Percentiles rank a stretch among this genome's conserved stretches.
phyloP scores from a whole-genome alignment of 2,797 vertebrate species.

The Artibeus lituratus region DNA sequence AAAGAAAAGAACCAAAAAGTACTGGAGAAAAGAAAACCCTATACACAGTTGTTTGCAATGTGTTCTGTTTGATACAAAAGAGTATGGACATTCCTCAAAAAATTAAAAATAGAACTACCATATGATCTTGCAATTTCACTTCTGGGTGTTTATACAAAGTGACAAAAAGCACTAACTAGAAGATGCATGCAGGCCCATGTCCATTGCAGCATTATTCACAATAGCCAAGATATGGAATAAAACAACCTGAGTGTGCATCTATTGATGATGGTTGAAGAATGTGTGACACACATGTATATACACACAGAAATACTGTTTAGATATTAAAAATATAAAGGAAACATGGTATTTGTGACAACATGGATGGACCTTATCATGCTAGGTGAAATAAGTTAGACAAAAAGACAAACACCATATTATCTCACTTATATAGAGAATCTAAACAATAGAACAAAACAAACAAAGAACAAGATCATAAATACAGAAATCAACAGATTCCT shows the following conservation, averaged over 20 bases:
- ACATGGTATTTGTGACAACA: not conserved
- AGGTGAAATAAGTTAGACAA: not conserved
- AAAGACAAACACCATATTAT: not conserved
- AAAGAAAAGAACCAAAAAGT: not conserved
- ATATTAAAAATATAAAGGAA: not conserved
- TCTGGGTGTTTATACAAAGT: not conserved
- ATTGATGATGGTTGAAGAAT: not conserved
- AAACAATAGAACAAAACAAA: not conserved
- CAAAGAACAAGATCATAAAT: not conserved
- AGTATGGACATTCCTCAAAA: not conserved
- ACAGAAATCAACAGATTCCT: not conserved
- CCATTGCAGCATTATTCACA: not conserved
- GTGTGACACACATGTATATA: not conserved
- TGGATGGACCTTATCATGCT: not conserved
- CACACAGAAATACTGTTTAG: not conserved
- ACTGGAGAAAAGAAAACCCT: not conserved
- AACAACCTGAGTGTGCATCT: not conserved
- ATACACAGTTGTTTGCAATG: not conserved
- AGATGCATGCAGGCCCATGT: not conserved
- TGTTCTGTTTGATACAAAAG: not conserved
- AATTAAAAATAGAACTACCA: not conserved
- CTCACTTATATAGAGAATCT: not conserved
- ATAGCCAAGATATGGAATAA: not conserved
- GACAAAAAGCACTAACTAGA: not conserved
- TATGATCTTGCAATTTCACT: not conserved